phyloP scores from a whole-genome alignment of 2,888 invertebrate genomes.

The Anagyrus pseudococci region DNA sequence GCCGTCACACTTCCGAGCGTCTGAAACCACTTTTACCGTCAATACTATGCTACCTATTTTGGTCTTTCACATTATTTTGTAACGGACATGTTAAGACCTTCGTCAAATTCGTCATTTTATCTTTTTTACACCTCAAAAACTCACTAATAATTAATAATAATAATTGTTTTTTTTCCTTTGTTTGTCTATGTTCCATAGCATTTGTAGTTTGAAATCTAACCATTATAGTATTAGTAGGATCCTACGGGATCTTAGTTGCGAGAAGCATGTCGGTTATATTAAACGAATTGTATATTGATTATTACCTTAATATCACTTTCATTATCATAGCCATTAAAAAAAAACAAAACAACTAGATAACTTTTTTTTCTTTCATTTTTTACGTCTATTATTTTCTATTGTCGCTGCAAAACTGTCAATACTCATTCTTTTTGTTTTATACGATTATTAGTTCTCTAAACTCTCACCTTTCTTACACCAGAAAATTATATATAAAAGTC shows the following conservation, averaged over 20 bases:
- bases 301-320: constrained; percentile 39
- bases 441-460: constrained; percentile 28
- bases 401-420: constrained; percentile 36
- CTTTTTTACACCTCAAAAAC: constrained; percentile 37
- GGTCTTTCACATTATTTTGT: constrained; percentile 28
- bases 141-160: constrained; percentile 36
- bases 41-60: constrained; percentile 14
- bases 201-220: constrained; percentile 53
- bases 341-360: constrained; percentile 31
- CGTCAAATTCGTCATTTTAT: constrained; percentile 33
- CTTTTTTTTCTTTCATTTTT: constrained; percentile 20
- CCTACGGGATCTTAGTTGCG: constrained; percentile 41
- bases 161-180: constrained; percentile 40
- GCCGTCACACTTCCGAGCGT: constrained; percentile 40
- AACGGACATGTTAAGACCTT: constrained; percentile 25
- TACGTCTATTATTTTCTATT: constrained; percentile 36
- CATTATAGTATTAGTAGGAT: constrained; percentile 44
- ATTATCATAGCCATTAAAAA: constrained; percentile 38
- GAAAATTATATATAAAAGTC: constrained; percentile 27
- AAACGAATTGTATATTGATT: constrained; percentile 37
- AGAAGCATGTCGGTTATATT: constrained; percentile 41
- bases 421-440: constrained; percentile 29
- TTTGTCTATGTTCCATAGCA: constrained; percentile 52
- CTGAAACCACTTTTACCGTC: constrained; percentile 38
- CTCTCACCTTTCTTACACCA: constrained; percentile 39